phyloP scores from a whole-genome alignment of 2,888 invertebrate species.

The Neuroscelio doddi region DNA sequence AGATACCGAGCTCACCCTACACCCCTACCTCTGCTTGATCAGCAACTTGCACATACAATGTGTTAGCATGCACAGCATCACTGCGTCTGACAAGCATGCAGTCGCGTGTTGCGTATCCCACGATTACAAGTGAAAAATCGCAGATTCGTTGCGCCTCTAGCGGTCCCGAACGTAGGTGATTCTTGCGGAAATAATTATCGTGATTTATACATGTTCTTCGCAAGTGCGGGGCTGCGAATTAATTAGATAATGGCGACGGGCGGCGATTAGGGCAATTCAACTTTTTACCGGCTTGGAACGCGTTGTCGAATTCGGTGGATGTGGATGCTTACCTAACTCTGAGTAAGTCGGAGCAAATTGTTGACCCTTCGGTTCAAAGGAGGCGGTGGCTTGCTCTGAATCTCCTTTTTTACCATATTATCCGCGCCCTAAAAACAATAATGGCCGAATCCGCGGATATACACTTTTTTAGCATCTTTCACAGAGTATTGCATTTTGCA shows the following conservation, averaged over 20 bases:
- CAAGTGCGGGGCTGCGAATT: slow-evolving; percentile 34
- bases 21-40: too few species aligned
- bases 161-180: slow-evolving; percentile 26
- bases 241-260: slow-evolving; percentile 44
- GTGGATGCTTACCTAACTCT: slow-evolving; percentile 36
- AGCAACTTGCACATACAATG: too few species aligned
- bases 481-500: too few species aligned
- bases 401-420: slow-evolving; percentile 20
- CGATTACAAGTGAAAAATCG: not conserved
- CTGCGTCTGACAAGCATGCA: too few species aligned
- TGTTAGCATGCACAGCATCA: too few species aligned
- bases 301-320: slow-evolving; percentile 21
- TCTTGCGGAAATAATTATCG: slow-evolving; percentile 44
- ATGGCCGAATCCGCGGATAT: slow-evolving; percentile 7
- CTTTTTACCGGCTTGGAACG: slow-evolving; percentile 12
- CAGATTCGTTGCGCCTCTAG: slow-evolving; percentile 33
- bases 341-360: slow-evolving; percentile 24
- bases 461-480: slow-evolving; percentile 1
- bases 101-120: too few species aligned
- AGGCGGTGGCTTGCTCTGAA: slow-evolving; percentile 33
- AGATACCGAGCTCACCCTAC: too few species aligned
- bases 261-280: slow-evolving; percentile 27
- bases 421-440: slow-evolving; percentile 23
- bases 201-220: slow-evolving; percentile 41
- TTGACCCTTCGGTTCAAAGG: slow-evolving; percentile 11